Base-by-base conservation (phyloP, 64 coral and sea anemone species). In the Dendrophyllia cribrosa region DNA sequence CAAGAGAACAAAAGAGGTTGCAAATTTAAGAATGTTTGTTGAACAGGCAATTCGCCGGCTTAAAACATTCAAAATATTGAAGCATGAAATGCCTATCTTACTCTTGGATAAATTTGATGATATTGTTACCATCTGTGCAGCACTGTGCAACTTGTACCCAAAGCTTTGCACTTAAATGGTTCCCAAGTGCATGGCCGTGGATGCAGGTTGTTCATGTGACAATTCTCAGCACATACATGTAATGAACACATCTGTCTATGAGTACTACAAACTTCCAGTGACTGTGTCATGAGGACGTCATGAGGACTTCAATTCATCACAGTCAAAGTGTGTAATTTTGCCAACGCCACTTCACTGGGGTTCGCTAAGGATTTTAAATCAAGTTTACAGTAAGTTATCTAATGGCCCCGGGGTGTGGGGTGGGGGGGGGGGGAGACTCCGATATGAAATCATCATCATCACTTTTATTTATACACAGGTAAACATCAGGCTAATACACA, bases 21-120 rank as follows among this genome's bases (percentile, higher is more conserved):
- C 86, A 75, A 88, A 88, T 75, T 51, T 88, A 24, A 75, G 86
- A 72, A 88, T 88, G 21, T 88, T 75, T 88, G 86, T 88, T 52
- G 86, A 88, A 49, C 70, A 88, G 51, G 86, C 86, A 8, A 76
- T 88, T 24, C 63, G 86, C 51, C 17, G 82, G 21, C 61, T 86
- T 10, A 88, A 88, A 55, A 88, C 86, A 59, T 88, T 88, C 44
- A 56, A 71, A 59, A 59, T 88, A 58, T 9, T 88, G 34, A 88
- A 88, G 46, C 70, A 88, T 75, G 70, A 88, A 88, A 58, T 88
- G 24, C 87, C 87, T 20, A 77, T 78, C 43, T 78, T 58, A 77
- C 73, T 89, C 25, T 77, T 89, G 26, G 73, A 77, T 77, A 89
- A 76, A 46, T 64, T 89, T 65, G 87, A 89, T 66, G 73, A 89